Conservation (phyloP, 2,797 vertebrate species). For the Numenius phaeopus region DNA sequence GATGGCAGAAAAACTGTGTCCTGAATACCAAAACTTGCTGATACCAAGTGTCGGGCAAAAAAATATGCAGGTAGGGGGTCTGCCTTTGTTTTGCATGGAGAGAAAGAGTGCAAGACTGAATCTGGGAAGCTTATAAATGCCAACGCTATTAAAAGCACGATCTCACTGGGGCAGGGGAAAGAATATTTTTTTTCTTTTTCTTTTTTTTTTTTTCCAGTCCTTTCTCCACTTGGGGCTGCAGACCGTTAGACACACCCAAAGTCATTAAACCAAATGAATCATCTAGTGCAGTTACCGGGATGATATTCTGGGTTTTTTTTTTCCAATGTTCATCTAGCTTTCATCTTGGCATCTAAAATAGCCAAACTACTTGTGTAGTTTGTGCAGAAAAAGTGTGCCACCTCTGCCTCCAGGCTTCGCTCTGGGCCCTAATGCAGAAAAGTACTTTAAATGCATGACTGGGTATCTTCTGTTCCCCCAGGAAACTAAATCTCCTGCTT, state of each 20-base stretch:
- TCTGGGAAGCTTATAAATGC: background rate
- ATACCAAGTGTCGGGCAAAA: background rate
- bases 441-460: background rate
- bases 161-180: background rate
- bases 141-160: background rate
- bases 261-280: background rate
- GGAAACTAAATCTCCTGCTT: background rate
- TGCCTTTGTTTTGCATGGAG: conserved; percentile 57
- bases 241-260: background rate
- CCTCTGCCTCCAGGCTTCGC: background rate
- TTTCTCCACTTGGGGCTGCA: conserved; percentile 45
- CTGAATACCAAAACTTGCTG: conserved; percentile 52
- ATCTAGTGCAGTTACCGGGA: background rate
- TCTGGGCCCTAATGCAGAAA: background rate
- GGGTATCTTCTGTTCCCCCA: background rate
- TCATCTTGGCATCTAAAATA: background rate
- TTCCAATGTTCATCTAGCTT: background rate
- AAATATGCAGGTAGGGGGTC: conserved; percentile 43
- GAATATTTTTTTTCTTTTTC: background rate
- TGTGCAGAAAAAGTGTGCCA: background rate
- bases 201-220: background rate
- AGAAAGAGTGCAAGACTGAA: conserved; percentile 1
- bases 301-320: background rate
- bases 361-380: background rate
- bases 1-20: conserved; percentile 62